Conservation (phyloP, 2,113 vertebrate genomes). For the Microtus richardsoni region DNA sequence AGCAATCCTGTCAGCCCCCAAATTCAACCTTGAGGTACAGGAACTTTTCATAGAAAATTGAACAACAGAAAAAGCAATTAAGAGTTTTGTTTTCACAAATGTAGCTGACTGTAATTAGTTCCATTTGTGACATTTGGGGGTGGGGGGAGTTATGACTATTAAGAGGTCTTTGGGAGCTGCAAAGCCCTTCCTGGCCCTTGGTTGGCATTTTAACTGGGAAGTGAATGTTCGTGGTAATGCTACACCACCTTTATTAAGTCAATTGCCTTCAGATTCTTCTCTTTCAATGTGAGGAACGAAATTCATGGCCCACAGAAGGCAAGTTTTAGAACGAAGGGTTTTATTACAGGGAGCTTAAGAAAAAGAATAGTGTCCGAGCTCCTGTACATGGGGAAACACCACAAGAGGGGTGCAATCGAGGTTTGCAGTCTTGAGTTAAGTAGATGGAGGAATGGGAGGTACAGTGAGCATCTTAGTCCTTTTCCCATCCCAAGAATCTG, state of each 20-base stretch:
- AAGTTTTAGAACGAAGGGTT: background rate
- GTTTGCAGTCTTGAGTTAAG: background rate
- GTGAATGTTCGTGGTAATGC: no score
- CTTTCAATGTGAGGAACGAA: background rate
- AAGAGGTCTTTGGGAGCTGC: background rate
- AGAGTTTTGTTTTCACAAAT: slow-evolving; percentile 64
- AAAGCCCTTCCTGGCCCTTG: background rate
- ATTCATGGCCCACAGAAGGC: background rate
- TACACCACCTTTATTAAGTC: background rate
- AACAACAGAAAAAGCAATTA: slow-evolving; percentile 52
- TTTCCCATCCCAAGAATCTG: background rate
- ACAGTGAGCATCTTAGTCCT: background rate
- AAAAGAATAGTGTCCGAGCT: background rate
- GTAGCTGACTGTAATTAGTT: slow-evolving; percentile 59
- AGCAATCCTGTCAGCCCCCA: background rate
- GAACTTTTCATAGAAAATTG: slow-evolving; percentile 48
- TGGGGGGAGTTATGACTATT: background rate
- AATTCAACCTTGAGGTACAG: background rate
- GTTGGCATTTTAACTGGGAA: background rate
- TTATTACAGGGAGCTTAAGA: background rate
- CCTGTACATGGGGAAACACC: background rate
- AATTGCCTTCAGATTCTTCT: background rate
- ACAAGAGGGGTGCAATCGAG: background rate
- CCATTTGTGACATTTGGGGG: background rate
- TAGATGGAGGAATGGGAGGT: background rate